phyloP scores from a whole-genome alignment of 30 jellyfish, hydroid and myxozoan species.

The Catostylus mosaicus region DNA sequence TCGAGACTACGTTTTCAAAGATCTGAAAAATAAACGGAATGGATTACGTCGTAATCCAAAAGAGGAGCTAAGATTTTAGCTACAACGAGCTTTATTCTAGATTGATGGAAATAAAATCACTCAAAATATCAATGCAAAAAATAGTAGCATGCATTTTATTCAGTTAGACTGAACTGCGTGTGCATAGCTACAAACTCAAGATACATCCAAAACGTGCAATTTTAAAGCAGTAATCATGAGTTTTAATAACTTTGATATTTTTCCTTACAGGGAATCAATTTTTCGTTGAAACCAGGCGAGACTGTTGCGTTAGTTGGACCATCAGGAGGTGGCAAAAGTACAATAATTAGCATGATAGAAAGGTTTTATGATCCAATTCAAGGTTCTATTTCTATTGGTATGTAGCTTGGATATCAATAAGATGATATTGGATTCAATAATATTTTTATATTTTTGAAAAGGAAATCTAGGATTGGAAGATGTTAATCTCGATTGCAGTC shows the following conservation, averaged over 20 bases:
- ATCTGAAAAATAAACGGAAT: no score
- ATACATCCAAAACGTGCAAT: neutral
- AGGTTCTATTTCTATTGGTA: slow-evolving; percentile 83
- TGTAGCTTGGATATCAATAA: slow-evolving; percentile 1
- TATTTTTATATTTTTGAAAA: slow-evolving; percentile 6
- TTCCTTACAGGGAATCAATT: slow-evolving; percentile 66
- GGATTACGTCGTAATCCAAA: no score
- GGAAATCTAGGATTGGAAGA: slow-evolving; percentile 55
- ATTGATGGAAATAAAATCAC: no score
- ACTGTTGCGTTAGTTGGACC: slow-evolving; percentile 98
- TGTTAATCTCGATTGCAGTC: slow-evolving; percentile 52
- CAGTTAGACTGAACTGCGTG: neutral
- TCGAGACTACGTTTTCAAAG: no score
- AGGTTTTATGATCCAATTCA: slow-evolving; percentile 91
- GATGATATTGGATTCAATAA: neutral
- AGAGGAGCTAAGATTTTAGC: no score
- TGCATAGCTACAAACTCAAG: neutral
- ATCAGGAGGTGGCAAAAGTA: slow-evolving; percentile 98
- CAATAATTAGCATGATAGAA: slow-evolving; percentile 82
- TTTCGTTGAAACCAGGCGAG: slow-evolving; percentile 91
- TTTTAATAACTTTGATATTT: neutral
- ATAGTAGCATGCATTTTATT: no score
- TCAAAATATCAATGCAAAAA: no score
- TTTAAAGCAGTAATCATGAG: neutral
- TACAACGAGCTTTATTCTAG: no score